These are phyloP conservation scores for Xiphophorus maculatus DNA, from an alignment of 2,113 vertebrate species.

Conservation along the genomic window DNA sequence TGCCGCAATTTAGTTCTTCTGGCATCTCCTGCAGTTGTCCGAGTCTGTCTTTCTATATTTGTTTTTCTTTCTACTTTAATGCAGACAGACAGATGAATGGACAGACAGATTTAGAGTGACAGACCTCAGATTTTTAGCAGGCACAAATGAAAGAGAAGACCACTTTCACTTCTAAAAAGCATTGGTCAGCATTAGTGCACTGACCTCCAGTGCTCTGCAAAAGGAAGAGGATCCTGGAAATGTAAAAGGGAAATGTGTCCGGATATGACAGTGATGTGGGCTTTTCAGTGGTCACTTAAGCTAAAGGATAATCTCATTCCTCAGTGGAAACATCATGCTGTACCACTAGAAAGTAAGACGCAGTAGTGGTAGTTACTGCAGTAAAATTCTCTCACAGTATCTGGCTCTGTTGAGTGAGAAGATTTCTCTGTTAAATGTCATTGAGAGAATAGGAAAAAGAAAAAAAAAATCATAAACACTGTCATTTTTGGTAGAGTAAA, in stretches of 20 bases:
- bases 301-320: slow-evolving; percentile 69
- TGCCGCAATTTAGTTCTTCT: slow-evolving; percentile 10
- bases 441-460: slow-evolving; percentile 42
- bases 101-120: slow-evolving; percentile 2
- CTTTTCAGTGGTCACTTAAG: slow-evolving; percentile 69
- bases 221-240: slow-evolving; percentile 53
- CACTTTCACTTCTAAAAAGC: slow-evolving; percentile 52
- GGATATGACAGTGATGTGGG: slow-evolving; percentile 68
- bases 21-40: slow-evolving; percentile 12
- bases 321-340: slow-evolving; percentile 44
- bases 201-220: slow-evolving; percentile 65
- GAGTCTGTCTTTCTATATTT: slow-evolving; percentile 33
- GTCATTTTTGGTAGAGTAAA: slow-evolving; percentile 21
- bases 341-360: slow-evolving; percentile 54
- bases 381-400: slow-evolving; percentile 59
- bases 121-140: neutral
- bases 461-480: slow-evolving; percentile 21
- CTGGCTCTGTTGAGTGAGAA: slow-evolving; percentile 64
- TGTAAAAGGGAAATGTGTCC: slow-evolving; percentile 61
- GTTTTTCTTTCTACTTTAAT: slow-evolving; percentile 37
- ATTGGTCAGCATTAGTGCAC: slow-evolving; percentile 65
- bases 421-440: slow-evolving; percentile 60
- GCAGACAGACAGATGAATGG: neutral
- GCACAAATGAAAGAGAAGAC: slow-evolving; percentile 6
- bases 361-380: slow-evolving; percentile 48